Conservation (phyloP, 2,888 invertebrate species). For the Cremastinae sp. region DNA sequence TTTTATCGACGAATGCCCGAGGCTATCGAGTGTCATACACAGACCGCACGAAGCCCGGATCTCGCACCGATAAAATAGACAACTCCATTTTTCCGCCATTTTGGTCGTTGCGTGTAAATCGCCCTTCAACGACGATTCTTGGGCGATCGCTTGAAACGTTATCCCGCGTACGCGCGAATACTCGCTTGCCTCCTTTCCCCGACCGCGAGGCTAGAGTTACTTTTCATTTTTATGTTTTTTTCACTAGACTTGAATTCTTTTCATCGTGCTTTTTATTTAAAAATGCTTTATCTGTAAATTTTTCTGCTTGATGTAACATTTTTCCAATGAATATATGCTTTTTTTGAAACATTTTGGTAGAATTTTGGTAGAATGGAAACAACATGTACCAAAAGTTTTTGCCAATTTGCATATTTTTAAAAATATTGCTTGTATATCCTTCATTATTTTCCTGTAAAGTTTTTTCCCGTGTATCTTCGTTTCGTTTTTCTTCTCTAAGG, state of each 20-base stretch:
- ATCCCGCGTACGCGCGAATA: slow-evolving; percentile 24
- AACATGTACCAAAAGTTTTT: too few species aligned
- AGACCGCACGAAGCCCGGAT: not conserved
- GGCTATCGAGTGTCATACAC: slow-evolving; percentile 24
- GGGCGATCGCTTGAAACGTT: slow-evolving; percentile 50
- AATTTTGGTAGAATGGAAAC: too few species aligned
- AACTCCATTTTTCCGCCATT: slow-evolving; percentile 1
- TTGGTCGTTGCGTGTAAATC: slow-evolving; percentile 1
- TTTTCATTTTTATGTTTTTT: slow-evolving; percentile 6
- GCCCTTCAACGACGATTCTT: slow-evolving; percentile 19
- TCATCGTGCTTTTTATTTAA: too few species aligned
- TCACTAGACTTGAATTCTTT: not conserved
- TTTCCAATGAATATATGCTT: too few species aligned
- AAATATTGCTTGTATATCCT: too few species aligned
- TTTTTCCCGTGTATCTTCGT: too few species aligned
- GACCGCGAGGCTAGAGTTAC: slow-evolving; percentile 54
- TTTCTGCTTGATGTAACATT: too few species aligned
- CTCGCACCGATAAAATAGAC: slow-evolving; percentile 8
- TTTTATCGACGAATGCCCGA: not conserved
- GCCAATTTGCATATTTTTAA: too few species aligned
- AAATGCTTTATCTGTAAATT: too few species aligned
- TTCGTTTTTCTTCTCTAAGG: too few species aligned
- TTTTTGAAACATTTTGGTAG: too few species aligned
- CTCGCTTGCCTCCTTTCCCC: slow-evolving; percentile 33
- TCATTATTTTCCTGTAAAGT: too few species aligned